These are phyloP conservation scores for Caenorhabditis sp. DNA, from an alignment of 2,888 invertebrate genomes.

Conservation along the genomic window DNA sequence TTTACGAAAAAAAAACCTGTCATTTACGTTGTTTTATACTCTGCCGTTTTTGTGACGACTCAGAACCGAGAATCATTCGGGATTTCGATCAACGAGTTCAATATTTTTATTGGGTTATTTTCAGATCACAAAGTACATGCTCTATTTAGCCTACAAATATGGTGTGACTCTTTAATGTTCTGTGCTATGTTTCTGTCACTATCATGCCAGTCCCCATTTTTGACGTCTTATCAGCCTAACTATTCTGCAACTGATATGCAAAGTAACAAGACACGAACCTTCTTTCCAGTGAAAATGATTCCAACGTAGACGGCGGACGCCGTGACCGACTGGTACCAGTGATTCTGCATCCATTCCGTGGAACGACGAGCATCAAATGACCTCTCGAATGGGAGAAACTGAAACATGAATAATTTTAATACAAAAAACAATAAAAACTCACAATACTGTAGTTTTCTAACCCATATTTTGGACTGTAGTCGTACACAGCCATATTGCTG, in stretches of 20 bases:
- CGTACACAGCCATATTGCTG: slow-evolving; percentile 73
- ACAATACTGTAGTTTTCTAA: slow-evolving; percentile 87
- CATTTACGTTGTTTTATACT: not conserved
- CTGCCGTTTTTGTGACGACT: too few relatives aligned
- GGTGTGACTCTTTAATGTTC: slow-evolving; percentile 25
- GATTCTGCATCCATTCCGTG: slow-evolving; percentile 89
- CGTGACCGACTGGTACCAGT: slow-evolving; percentile 84
- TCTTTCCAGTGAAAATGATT: slow-evolving; percentile 92
- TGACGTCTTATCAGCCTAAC: slow-evolving; percentile 38
- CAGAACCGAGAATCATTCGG: too few relatives aligned
- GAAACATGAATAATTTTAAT: slow-evolving; percentile 1
- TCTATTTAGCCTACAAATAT: slow-evolving; percentile 8
- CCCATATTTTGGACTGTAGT: slow-evolving; percentile 77
- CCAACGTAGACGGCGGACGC: slow-evolving; percentile 90
- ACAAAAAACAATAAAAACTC: slow-evolving; percentile 1
- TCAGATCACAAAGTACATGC: not conserved
- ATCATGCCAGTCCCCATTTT: slow-evolving; percentile 22
- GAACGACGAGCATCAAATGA: slow-evolving; percentile 92
- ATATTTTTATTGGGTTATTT: too few relatives aligned
- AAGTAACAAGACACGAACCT: slow-evolving; percentile 81
- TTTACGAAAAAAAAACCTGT: too few relatives aligned
- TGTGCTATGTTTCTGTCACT: slow-evolving; percentile 18
- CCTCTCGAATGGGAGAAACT: slow-evolving; percentile 93
- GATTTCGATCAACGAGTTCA: too few relatives aligned
- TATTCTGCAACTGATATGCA: slow-evolving; percentile 25